Evolutionary conservation across 2,888 invertebrate genomes (phyloP).

Genomic region (Phengaris arion): DNA sequence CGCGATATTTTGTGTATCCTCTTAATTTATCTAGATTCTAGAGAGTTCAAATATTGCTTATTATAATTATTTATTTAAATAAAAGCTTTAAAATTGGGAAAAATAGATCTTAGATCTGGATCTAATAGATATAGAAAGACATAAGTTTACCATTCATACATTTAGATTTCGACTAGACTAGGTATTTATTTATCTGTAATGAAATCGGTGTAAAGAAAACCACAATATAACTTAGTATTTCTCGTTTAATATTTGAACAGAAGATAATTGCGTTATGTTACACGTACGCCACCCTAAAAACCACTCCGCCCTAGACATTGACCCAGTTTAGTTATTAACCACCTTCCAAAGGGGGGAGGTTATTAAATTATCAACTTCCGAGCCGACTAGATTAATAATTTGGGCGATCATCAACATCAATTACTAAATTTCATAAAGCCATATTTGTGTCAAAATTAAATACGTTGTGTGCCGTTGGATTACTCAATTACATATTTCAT

Average conservation of each 20-base stretch:
- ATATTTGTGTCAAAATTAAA: neutral
- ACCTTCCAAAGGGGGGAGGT: neutral
- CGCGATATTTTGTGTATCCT: neutral
- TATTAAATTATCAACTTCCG: constrained; percentile 4
- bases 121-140: no score
- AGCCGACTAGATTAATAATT: constrained; percentile 7
- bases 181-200: no score
- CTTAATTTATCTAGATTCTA: neutral
- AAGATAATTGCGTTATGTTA: neutral
- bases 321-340: constrained; percentile 7
- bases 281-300: neutral
- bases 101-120: no score
- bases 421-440: constrained; percentile 1
- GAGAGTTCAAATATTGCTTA: neutral
- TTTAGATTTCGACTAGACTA: no score
- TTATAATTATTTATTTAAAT: neutral
- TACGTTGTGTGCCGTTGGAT: neutral
- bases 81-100: no score
- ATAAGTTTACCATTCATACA: no score
- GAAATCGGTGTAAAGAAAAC: no score
- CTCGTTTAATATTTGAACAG: neutral
- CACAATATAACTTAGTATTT: neutral
- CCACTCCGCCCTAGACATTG: constrained; percentile 2
- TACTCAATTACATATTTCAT: no score
- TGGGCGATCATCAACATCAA: neutral